Base-by-base conservation (phyloP, 2,888 invertebrate genomes). In the Diarsia mendica region DNA sequence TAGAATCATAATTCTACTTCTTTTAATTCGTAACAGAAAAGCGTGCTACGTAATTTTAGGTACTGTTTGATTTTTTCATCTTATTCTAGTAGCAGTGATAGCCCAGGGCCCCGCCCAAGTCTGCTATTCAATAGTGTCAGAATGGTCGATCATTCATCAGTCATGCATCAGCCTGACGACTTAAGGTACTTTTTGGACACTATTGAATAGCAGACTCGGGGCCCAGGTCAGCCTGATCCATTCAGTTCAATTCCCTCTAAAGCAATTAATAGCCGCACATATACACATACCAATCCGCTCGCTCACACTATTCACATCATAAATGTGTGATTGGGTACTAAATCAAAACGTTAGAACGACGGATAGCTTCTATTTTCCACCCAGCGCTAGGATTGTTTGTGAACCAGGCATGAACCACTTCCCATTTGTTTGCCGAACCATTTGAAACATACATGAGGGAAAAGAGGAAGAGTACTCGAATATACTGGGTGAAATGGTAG, bases 341-440 rank as follows among this genome's bases (percentile, higher is more conserved):
- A 82, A 82, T 82, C 78, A 77, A 71, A 82, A 44, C 48, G 60
- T 72, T 81, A 13, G 18, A 72, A 60, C 68, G 65, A 68, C 49
- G 67, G 64, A 78, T 72, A 46, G 72, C 28, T 72, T 81, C 85
- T 85, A 84, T 78, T 84, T 83, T 65, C 73, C 77, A 75, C 66
- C 65, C 23, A 66, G 65, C 72, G 44, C 53, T 75, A 70, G 70
- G 23, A 51, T 74, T 79, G 83, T 85, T 83, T 83, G 72, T 78
- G 49, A 73, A 75, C 67, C 72, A 64, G 48, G 73, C 77, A 70
- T 72, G 72, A 66, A 74, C 75, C 68, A 68, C 64, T 84, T 71
- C 13, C 51, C 67, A 75, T 78, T 77, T 83, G 75, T 84, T 84
- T 85, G 75, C 66, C 63, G 75, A 72, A 60, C 49, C 49, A 65